Evolutionary conservation across 2,888 invertebrate genomes (phyloP).

Genomic region (Salpingus planirostris): DNA sequence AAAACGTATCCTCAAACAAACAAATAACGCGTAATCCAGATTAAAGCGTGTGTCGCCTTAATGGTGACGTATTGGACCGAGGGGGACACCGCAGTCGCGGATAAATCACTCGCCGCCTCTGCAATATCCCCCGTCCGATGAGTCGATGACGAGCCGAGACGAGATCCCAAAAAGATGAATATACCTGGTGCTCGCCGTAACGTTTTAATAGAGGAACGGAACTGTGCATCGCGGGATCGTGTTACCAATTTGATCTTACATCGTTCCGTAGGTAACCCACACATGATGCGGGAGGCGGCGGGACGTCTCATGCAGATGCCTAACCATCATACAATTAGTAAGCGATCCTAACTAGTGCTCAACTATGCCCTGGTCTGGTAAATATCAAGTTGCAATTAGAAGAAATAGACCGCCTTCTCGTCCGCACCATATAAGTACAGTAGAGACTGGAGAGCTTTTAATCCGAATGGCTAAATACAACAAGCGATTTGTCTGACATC

Average conservation of each 20-base stretch:
- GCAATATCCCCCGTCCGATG: no score
- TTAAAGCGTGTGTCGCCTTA: conserved; percentile 32
- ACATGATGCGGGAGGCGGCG: not conserved
- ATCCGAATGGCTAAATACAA: no score
- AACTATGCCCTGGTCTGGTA: conserved; percentile 25
- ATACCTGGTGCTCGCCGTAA: no score
- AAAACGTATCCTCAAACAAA: conserved; percentile 30
- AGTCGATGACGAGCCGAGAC: no score
- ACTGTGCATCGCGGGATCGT: conserved; percentile 8
- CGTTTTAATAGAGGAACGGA: conserved; percentile 2
- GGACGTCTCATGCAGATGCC: not conserved
- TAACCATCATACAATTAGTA: conserved; percentile 13
- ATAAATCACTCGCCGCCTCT: conserved; percentile 17
- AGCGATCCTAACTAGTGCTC: conserved; percentile 24
- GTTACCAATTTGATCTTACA: conserved; percentile 12
- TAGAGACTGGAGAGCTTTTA: no score
- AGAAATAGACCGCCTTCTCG: no score
- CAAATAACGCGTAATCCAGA: conserved; percentile 34
- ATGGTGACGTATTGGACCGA: conserved; percentile 26
- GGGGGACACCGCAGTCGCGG: conserved; percentile 13
- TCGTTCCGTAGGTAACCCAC: not conserved
- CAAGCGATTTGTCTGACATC: no score
- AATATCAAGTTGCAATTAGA: conserved; percentile 25
- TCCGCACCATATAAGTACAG: no score
- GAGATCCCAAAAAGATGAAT: no score